These are phyloP conservation scores for Silurus lanzhouensis DNA, from an alignment of 2,797 vertebrate species.

Conservation along the genomic window DNA sequence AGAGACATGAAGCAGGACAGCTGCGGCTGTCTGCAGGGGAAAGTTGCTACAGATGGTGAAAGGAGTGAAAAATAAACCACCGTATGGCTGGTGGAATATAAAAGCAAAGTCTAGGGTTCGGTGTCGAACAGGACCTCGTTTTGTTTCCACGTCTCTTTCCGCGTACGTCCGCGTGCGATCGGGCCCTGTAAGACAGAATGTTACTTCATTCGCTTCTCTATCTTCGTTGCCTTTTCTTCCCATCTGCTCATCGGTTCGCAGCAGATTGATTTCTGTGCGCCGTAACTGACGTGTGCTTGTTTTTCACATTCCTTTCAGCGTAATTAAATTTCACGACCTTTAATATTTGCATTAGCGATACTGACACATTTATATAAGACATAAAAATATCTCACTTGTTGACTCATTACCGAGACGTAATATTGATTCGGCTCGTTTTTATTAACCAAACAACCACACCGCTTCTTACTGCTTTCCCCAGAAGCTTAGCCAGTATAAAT, in stretches of 20 bases:
- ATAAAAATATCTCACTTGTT: constrained; percentile 20
- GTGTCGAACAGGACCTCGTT: constrained; percentile 46
- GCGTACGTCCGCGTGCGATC: constrained; percentile 38
- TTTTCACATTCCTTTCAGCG: constrained; percentile 33
- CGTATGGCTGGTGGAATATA: constrained; percentile 82
- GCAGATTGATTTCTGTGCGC: constrained; percentile 48
- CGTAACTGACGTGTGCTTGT: constrained; percentile 50
- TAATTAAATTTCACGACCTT: constrained; percentile 39
- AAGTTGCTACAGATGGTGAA: constrained; percentile 81
- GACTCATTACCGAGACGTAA: constrained; percentile 5
- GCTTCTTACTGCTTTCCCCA: constrained; percentile 8
- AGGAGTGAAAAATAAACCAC: constrained; percentile 71
- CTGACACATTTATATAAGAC: constrained; percentile 30
- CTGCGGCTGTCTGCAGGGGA: constrained; percentile 83
- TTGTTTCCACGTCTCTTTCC: constrained; percentile 12
- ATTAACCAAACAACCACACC: constrained; percentile 12
- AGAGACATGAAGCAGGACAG: constrained; percentile 81
- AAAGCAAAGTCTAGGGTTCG: constrained; percentile 63
- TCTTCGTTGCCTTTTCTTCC: constrained; percentile 49
- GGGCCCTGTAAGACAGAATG: constrained; percentile 44
- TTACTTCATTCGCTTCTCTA: constrained; percentile 49
- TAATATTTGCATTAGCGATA: constrained; percentile 41
- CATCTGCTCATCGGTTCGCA: constrained; percentile 55
- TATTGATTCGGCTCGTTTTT: constrained; percentile 16
- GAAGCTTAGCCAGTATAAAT: constrained; percentile 42